phyloP scores from a whole-genome alignment of 2,113 vertebrate species.

The Pardalotus punctatus region DNA sequence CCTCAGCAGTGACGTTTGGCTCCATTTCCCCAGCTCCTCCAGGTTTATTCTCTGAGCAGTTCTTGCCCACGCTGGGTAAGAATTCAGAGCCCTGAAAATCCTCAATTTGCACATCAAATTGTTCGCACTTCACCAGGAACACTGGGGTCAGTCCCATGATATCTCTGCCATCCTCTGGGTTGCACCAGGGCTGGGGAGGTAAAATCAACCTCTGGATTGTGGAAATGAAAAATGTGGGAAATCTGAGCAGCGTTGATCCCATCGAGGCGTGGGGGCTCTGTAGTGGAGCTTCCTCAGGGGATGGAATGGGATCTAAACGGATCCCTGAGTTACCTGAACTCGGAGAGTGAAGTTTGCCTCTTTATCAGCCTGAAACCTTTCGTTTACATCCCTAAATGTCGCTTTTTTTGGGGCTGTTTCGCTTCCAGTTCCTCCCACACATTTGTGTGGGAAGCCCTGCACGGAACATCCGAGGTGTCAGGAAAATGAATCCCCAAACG shows the following conservation, averaged over 20 bases:
- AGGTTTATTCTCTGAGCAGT: not conserved
- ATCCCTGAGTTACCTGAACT: not conserved
- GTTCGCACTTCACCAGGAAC: rapidly evolving
- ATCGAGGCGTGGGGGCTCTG: rapidly evolving
- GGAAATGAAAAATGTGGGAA: not conserved
- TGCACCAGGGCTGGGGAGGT: not conserved
- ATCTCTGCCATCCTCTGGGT: rapidly evolving
- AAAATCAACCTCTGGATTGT: not conserved
- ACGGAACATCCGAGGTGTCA: rapidly evolving
- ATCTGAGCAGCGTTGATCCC: not conserved
- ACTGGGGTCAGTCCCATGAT: rapidly evolving
- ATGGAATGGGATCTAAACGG: too few species aligned
- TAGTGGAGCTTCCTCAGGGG: not conserved
- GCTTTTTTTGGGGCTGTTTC: not conserved
- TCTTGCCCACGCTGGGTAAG: rapidly evolving
- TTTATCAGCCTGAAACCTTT: not conserved
- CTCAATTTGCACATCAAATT: rapidly evolving
- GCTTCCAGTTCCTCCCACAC: too few species aligned
- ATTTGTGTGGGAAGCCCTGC: rapidly evolving
- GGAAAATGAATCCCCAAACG: too few species aligned
- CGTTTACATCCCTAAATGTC: not conserved
- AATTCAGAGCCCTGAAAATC: not conserved
- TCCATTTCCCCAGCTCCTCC: not conserved
- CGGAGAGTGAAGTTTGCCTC: not conserved
- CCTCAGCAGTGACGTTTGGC: rapidly evolving